A percentile compares a stretch with the other conserved stretches of the same genome.
These are phyloP conservation scores for Rotaria socialis DNA, from an alignment of 2,888 invertebrate species.

Conservation along the genomic window DNA sequence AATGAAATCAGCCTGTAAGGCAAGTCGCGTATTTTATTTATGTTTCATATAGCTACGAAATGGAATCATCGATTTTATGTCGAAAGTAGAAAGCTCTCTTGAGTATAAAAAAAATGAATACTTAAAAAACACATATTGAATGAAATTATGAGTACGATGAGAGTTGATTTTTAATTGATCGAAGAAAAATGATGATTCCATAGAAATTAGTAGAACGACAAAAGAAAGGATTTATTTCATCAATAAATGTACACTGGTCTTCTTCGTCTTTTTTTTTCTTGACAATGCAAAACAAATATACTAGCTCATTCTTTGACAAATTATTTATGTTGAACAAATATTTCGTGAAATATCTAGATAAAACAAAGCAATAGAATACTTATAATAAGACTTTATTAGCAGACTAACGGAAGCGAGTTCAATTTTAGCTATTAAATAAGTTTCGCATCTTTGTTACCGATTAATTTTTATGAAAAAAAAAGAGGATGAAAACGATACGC, in stretches of 20 bases:
- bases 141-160: background rate
- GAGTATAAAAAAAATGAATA: background rate
- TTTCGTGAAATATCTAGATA: background rate
- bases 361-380: too few relatives aligned
- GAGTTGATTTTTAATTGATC: background rate
- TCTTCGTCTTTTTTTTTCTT: background rate
- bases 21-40: background rate
- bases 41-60: background rate
- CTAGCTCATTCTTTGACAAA: too few relatives aligned
- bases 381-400: too few relatives aligned
- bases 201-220: background rate
- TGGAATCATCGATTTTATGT: background rate
- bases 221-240: background rate
- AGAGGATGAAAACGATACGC: background rate
- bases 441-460: background rate
- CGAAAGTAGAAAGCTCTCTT: background rate
- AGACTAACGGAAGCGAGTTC: too few relatives aligned
- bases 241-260: background rate
- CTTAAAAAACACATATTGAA: background rate
- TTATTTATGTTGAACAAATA: background rate
- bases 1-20: background rate
- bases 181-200: background rate
- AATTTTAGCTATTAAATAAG: too few relatives aligned
- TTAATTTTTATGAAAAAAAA: background rate
- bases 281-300: background rate